These are phyloP conservation scores for Lordiphosa collinella DNA, from an alignment of 1,140 invertebrate species.

Conservation along the genomic window DNA sequence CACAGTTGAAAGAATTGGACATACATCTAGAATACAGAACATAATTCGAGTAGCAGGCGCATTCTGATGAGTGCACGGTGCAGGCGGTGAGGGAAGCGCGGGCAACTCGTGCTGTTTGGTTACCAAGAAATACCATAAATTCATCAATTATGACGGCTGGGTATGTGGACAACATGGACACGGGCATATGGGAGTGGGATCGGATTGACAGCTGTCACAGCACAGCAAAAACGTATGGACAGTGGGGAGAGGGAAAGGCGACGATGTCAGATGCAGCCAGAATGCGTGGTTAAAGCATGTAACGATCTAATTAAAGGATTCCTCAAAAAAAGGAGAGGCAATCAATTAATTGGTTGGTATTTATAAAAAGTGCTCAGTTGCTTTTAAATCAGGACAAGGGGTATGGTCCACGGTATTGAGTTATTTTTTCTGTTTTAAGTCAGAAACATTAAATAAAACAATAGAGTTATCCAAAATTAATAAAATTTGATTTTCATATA, in stretches of 20 bases:
- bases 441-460: no score
- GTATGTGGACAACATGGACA: constrained; percentile 49
- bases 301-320: constrained; percentile 7
- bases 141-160: constrained; percentile 73
- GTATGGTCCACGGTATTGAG: no score
- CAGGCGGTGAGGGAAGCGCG: constrained; percentile 10
- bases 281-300: constrained; percentile 6
- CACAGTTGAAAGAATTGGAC: constrained; percentile 44
- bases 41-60: constrained; percentile 44
- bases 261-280: background rate
- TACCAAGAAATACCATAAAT: constrained; percentile 68
- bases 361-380: no score
- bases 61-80: constrained; percentile 12
- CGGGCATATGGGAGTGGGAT: constrained; percentile 3
- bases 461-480: no score
- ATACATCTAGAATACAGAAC: constrained; percentile 34
- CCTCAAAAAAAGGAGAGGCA: background rate
- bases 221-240: constrained; percentile 8
- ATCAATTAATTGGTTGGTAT: no score
- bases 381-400: no score
- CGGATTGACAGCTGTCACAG: constrained; percentile 60
- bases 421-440: no score
- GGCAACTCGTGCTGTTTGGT: constrained; percentile 33
- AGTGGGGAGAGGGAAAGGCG: background rate
- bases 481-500: no score